A percentile compares a stretch with the other conserved stretches of the same genome.
Conservation (phyloP, 2,888 invertebrate genomes). For the Terebella lapidaria region DNA sequence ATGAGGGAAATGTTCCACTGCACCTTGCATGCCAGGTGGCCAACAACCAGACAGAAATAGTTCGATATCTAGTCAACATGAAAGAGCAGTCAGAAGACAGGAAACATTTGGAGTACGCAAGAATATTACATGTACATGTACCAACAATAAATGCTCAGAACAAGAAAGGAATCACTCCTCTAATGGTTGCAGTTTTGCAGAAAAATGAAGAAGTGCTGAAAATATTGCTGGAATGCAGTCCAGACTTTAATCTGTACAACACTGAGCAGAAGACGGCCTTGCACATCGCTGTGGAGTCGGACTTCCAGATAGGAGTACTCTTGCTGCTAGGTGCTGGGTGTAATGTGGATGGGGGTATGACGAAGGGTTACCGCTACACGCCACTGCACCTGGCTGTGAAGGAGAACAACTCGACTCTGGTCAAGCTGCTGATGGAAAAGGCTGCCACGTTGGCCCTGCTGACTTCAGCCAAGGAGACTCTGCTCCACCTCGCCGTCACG, state of each 20-base stretch:
- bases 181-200: background rate
- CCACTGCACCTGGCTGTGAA: background rate
- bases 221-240: background rate
- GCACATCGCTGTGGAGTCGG: background rate
- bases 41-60: background rate
- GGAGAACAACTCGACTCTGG: slow-evolving; percentile 1
- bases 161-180: background rate
- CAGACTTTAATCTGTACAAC: background rate
- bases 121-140: too few relatives aligned
- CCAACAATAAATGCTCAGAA: background rate
- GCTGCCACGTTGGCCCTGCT: background rate
- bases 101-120: too few relatives aligned
- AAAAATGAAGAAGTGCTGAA: background rate
- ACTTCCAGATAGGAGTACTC: background rate
- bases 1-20: background rate
- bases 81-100: too few relatives aligned
- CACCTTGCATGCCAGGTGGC: background rate
- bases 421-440: background rate
- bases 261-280: background rate
- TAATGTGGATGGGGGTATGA: background rate
- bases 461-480: background rate
- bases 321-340: background rate
- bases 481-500: background rate
- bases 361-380: background rate
- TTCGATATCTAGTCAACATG: background rate